phyloP scores from a whole-genome alignment of 1,140 invertebrate species.

The Dendrolimus punctatus region DNA sequence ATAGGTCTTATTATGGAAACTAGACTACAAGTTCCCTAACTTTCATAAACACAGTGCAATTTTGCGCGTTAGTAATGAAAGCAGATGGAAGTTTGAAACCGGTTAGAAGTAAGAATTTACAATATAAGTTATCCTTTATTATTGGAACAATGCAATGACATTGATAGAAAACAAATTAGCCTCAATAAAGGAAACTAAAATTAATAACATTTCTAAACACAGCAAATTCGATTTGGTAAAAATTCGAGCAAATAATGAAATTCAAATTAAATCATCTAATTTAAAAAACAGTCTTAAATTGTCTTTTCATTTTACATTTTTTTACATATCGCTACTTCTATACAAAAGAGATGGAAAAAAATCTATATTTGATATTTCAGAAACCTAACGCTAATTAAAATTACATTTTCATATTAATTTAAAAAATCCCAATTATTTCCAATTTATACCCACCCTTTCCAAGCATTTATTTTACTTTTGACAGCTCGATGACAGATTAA shows the following conservation, averaged over 20 bases:
- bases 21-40: slow-evolving; percentile 2
- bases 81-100: slow-evolving; percentile 14
- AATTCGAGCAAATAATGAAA: background rate
- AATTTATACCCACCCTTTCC: too few species aligned
- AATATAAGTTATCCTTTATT: slow-evolving; percentile 19
- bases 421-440: too few species aligned
- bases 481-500: too few species aligned
- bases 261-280: slow-evolving; percentile 2
- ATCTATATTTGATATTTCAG: too few species aligned
- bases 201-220: slow-evolving; percentile 23
- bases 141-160: slow-evolving; percentile 6
- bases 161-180: slow-evolving; percentile 8
- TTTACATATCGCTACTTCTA: too few species aligned
- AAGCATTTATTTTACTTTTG: too few species aligned
- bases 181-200: slow-evolving; percentile 10
- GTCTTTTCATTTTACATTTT: slow-evolving; percentile 19
- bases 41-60: slow-evolving; percentile 11
- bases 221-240: slow-evolving; percentile 16
- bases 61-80: slow-evolving; percentile 25
- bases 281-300: slow-evolving; percentile 22
- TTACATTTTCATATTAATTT: too few species aligned
- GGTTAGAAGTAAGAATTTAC: slow-evolving; percentile 13
- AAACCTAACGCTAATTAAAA: too few species aligned
- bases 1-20: too few species aligned
- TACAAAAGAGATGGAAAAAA: too few species aligned